A percentile compares a stretch with the other conserved stretches of the same genome.
Conservation (phyloP, 2,888 invertebrate genomes). For the Cheilosia vernalis region DNA sequence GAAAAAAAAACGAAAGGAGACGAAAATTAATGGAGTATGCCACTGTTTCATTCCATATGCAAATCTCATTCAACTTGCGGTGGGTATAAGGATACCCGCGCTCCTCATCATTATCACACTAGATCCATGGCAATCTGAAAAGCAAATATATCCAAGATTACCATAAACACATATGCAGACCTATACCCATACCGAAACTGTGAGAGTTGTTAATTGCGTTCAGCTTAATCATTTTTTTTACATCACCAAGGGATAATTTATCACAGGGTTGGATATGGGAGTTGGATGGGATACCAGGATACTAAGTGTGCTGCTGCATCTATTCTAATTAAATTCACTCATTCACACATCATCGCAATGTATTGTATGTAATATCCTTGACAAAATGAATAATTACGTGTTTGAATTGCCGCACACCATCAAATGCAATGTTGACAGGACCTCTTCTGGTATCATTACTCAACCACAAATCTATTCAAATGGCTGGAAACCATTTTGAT, state of each 20-base stretch:
- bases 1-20: conserved; percentile 42
- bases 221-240: conserved; percentile 63
- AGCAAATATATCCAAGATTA: conserved; percentile 63
- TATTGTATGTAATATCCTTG: conserved; percentile 50
- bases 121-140: conserved; percentile 63
- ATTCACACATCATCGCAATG: conserved; percentile 61
- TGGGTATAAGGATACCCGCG: conserved; percentile 37
- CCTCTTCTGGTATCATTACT: conserved; percentile 55
- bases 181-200: not conserved
- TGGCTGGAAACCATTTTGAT: conserved; percentile 54
- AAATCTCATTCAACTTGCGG: conserved; percentile 40
- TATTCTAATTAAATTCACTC: conserved; percentile 70
- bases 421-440: conserved; percentile 54
- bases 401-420: conserved; percentile 24
- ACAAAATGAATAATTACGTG: conserved; percentile 70
- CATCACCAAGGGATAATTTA: conserved; percentile 70
- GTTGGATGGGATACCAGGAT: conserved; percentile 20
- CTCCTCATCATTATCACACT: conserved; percentile 44
- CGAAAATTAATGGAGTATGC: conserved; percentile 74
- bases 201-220: conserved; percentile 68
- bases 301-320: conserved; percentile 44
- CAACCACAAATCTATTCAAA: conserved; percentile 73
- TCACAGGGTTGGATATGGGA: conserved; percentile 38
- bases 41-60: conserved; percentile 63
- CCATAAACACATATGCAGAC: conserved; percentile 57